A percentile compares a stretch with the other conserved stretches of the same genome.
Evolutionary conservation across 2,113 vertebrate genomes (phyloP).

Genomic region (Paracanthobrama guichenoti): DNA sequence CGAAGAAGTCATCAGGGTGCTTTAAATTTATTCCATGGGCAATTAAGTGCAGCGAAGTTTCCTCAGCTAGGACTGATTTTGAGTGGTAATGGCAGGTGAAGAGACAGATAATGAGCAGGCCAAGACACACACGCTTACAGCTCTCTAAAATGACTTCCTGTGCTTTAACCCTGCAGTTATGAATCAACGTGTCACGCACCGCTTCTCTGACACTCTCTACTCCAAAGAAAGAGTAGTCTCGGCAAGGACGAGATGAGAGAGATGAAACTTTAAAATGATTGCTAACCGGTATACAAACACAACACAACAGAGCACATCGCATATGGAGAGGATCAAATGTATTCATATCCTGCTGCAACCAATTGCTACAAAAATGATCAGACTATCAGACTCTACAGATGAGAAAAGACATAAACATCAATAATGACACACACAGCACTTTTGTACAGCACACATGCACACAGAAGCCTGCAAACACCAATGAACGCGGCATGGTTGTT

Average conservation of each 20-base stretch:
- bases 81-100: constrained; percentile 58
- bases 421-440: not conserved
- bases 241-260: constrained; percentile 14
- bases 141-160: constrained; percentile 48
- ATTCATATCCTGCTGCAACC: not conserved
- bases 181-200: constrained; percentile 49
- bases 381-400: not conserved
- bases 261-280: constrained; percentile 34
- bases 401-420: constrained; percentile 17
- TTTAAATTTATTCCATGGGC: constrained; percentile 61
- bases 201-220: constrained; percentile 35
- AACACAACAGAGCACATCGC: not conserved
- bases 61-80: constrained; percentile 57
- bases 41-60: constrained; percentile 57
- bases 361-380: constrained; percentile 13
- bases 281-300: not conserved
- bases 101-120: constrained; percentile 53
- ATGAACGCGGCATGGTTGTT: constrained; percentile 58
- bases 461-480: not conserved
- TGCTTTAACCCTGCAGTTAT: constrained; percentile 48
- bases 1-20: constrained; percentile 51
- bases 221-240: constrained; percentile 3
- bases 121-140: constrained; percentile 38
- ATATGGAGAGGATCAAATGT: not conserved
- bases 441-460: not conserved